Evolutionary conservation across 2,113 vertebrate species (phyloP), one percentile per base, ranked within the genome.

Genomic region (Cavia aperea): DNA sequence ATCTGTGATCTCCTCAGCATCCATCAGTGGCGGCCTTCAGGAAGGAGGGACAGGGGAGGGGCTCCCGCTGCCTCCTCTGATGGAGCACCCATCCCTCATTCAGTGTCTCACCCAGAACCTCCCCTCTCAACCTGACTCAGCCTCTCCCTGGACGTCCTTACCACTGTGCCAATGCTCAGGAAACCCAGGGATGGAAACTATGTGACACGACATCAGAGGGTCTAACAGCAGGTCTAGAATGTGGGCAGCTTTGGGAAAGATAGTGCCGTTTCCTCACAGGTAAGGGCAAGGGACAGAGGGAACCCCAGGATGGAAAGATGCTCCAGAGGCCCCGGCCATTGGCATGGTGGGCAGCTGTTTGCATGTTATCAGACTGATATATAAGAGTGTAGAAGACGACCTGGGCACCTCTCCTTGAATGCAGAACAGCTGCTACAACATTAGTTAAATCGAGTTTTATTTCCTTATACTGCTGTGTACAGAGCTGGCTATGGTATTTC

Each of bases 321-420:
- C 18, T 13, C 24, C 60, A 46, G 23, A 26, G 7, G 0, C 16
- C 56, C 21, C 31, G n/a, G 1, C 56, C 31, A 4, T 0, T 3
- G 21, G 58, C 58, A 12, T 62, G 21, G 2, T 13, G 7, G 29
- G n/a, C 33, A 36, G 21, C 31, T n/a, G 7, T 43, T 46, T 33
- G 31, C 62, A 15, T 43, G 16, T 70, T 43, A 56, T 58, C 72
- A 36, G 43, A 63, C 26, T 36, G 60, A 86, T 13, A 18, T 51
- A 14, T 26, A 16, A 60, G 62, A 39, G 77, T 54, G 51, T 54
- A 12, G 51, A 54, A 54, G 51, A 54, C 11, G 51, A 54, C 51
- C 10, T 12, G 51, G 51, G 51, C 51, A 12, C 51, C 51, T 54
- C 51, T 54, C 51, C 51, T 54, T 54, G 51, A 54, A 54, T 54